Evolutionary conservation across 2,888 invertebrate species (phyloP), one percentile per base, ranked within the genome.

Genomic region (Meganola albula): DNA sequence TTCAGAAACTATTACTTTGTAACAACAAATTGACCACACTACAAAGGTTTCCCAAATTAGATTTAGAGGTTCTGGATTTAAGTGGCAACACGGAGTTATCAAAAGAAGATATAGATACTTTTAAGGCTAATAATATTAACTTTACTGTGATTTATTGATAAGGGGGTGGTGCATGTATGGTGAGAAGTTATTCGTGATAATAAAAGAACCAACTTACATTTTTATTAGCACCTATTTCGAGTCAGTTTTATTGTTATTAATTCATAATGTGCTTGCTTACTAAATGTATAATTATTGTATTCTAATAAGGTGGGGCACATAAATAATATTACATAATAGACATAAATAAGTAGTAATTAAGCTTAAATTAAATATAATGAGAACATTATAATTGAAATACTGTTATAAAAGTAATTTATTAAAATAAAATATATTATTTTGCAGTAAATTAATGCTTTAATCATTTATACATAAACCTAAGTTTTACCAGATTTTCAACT

Each of bases 21-120:
- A 82, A 83, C 40, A 90, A 90, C 52, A 63, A 67, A 24, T 55
- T 90, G 32, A 72, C 63, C 11, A 75, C 79, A 11, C 61, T 90
- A 22, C 72, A 68, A 44, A 66, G 65, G 31, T 87, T 90, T 44
- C 90, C 90, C 9, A 42, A 35, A 12, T 58, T 90, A 44, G 55
- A 75, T 32, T 63, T 90, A 32, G 68, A 85, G 44, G 67, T 70
- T 40, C 58, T 90, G 21, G 77, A 83, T 44, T 50, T 90, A 46
- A 65, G 65, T 53, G 75, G 79, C 21, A 90, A 90, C 57, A 34
- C 74, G 11, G 48, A 70, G 28, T 50, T 86, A 37, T 38, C 53
- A 35, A 33, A 44, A 38, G 61, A 58, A 37, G 76, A 84, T 50
- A 32, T 79, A 24, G 54, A 72, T 36, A 14, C 38, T 42, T 75